Base-by-base conservation (phyloP, 2,888 invertebrate species). In the Arctia plantaginis region DNA sequence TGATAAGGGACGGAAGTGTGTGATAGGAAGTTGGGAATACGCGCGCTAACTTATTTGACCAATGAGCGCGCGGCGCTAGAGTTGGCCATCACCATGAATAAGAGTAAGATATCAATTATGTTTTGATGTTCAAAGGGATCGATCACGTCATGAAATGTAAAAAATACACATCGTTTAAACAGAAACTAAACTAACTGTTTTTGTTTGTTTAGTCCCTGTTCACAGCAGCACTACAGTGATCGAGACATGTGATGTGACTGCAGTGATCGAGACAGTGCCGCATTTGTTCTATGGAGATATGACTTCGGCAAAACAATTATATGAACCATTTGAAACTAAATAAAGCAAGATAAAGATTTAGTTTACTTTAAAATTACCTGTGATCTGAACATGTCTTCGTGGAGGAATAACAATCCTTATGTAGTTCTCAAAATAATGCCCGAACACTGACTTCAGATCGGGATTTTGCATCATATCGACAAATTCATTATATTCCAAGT, bases 401-500 rank as follows among this genome's bases (percentile, higher is more conserved):
- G 90, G 89, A 4, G 94, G 93, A 33, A 94, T 89, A 81, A 94
- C 88, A 55, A 88, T 85, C 51, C 91, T 89, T 12, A 94, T 91
- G 79, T 94, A 96, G 85, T 92, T 91, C 69, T 93, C 93, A 51
- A 96, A 83, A 78, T 94, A 93, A 72, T 95, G 94, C 3, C 96
- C 96, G 81, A 96, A 96, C 35, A 96, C 85, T 72, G 93, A 91
- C 82, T 93, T 92, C 85, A 96, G 90, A 71, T 95, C 90, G 15
- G 93, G 93, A 80, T 90, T 88, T 78, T 91, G 87, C 80, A 96
- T 94, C 96, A 97, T 96, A 65, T 96, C 93, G 71, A 96, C 93
- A 83, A 97, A 97, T 90, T 97, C 97, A 68, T 96, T 93, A 80
- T 96, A 97, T 79, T 96, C 96, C 73, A 97, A 90, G 76, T 94